Base-by-base conservation (phyloP, 2,888 invertebrate species). In the Amiota communis region DNA sequence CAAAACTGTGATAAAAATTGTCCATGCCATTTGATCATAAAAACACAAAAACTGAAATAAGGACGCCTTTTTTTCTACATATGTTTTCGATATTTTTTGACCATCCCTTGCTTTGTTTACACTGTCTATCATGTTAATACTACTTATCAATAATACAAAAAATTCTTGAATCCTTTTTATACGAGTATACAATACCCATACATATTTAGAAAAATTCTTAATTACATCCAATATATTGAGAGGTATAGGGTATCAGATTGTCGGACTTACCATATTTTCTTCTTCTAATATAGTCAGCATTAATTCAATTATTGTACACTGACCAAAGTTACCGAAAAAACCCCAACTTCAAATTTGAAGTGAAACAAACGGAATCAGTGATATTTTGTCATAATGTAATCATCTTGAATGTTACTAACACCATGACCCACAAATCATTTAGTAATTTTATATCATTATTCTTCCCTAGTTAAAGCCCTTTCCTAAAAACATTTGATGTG, bases 401-500 rank as follows among this genome's bases (percentile, higher is more conserved):
- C 86, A 78, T 74, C 78, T n/a, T 36, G 51, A 46, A 71, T 53
- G 74, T 57, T 71, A 75, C 69, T 15, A 73, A 75, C 75, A 70
- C 69, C 63, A 70, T 65, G 68, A 53, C 20, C 72, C 59, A 74
- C 71, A 74, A 73, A 68, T 61, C 47, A 57, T 57, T 84, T 81
- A 81, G 85, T 87, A 87, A 87, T 87, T 86, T 87, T 86, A 86
- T 82, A 86, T 84, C 77, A 83, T 84, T 85, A 84, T 85, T 83
- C 81, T 83, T 80, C 68, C 11, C 59, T 70, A 72, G 74, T 63
- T 69, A 23, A 51, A 53, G 71, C 80, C 75, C 78, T 78, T 78
- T 78, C 74, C 74, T 73, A 79, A 79, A 74, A 84, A 12, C 64
- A 67, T 70, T 51, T 57, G 49, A 57, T 56, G 64, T 64, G 2